Evolutionary conservation across 2,888 invertebrate genomes (phyloP), one percentile per base, ranked within the genome.

Genomic region (Mechanitis messenoides): DNA sequence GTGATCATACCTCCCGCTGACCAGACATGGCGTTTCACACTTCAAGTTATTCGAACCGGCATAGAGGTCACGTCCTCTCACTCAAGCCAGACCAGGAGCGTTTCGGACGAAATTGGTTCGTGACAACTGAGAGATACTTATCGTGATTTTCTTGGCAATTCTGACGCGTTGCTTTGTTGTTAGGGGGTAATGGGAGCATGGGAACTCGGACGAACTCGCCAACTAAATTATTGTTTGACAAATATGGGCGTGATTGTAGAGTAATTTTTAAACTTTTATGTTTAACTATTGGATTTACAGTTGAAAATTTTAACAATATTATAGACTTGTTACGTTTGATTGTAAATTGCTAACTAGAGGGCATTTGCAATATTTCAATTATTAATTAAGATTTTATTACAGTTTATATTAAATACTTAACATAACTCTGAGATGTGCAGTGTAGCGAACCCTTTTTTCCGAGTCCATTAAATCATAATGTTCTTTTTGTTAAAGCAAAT

Each of bases 101-200:
- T 80, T 83, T 78, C 81, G 79, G 74, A 78, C 78, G 78, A 79
- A 85, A 89, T 89, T 85, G 85, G 85, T 84, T 90, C 89, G 89
- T 90, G 89, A 90, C 89, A 88, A 81, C 82, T 72, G 75, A 79
- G 76, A 86, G 88, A 90, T 89, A 81, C 83, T 87, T 87, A 90
- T 90, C 89, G 85, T 88, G 88, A 88, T 86, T 85, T 84, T 88
- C 84, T 84, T 84, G 83, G 88, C 88, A 85, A 89, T 87, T 85
- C 81, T 81, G 75, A 84, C 83, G 84, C 84, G 83, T 80, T 74
- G 78, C 73, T 76, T 72, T 74, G 84, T 84, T 83, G 85, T 85
- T 81, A 79, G 77, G 74, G 74, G 75, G 77, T 80, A 89, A 87
- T 87, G 80, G 86, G 87, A 86, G 86, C 89, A 88, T 89, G 89